These are phyloP conservation scores for Hemibagrus guttatus DNA, from an alignment of 2,797 vertebrate genomes.

Conservation along the genomic window DNA sequence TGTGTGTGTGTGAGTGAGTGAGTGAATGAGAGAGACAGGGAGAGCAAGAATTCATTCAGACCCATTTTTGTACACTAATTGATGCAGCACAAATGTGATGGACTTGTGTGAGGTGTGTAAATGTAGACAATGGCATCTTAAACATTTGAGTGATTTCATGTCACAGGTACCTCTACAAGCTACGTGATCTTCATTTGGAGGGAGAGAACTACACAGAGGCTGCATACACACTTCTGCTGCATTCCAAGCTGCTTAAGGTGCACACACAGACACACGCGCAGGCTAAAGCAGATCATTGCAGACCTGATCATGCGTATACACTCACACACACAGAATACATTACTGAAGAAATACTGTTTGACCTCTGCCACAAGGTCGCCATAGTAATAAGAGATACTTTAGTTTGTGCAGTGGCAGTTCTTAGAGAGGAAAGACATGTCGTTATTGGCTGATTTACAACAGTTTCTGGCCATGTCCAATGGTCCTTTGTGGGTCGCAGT, in stretches of 20 bases:
- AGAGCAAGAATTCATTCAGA: neutral
- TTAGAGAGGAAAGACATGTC: slow-evolving; percentile 22
- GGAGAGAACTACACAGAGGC: slow-evolving; percentile 97
- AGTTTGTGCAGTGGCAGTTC: slow-evolving; percentile 20
- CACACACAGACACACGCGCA: slow-evolving; percentile 23
- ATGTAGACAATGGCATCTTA: too few relatives aligned
- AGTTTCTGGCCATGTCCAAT: slow-evolving; percentile 28
- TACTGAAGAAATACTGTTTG: slow-evolving; percentile 21
- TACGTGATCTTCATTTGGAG: slow-evolving; percentile 95
- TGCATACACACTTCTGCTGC: slow-evolving; percentile 91
- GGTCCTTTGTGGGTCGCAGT: slow-evolving; percentile 18
- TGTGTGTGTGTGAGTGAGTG: too few relatives aligned
- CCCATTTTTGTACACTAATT: neutral
- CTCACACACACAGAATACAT: slow-evolving; percentile 1
- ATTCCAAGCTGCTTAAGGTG: slow-evolving; percentile 95
- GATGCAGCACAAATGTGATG: neutral
- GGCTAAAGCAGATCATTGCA: neutral
- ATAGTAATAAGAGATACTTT: slow-evolving; percentile 38
- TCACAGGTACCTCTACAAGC: slow-evolving; percentile 92
- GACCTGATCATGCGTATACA: neutral
- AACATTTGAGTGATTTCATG: neutral
- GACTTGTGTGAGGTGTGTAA: neutral
- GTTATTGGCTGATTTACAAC: slow-evolving; percentile 50
- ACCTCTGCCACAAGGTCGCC: slow-evolving; percentile 32
- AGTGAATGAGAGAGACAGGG: too few relatives aligned